Conservation (phyloP, 2,888 invertebrate species). For the Hydraecia micacea region DNA sequence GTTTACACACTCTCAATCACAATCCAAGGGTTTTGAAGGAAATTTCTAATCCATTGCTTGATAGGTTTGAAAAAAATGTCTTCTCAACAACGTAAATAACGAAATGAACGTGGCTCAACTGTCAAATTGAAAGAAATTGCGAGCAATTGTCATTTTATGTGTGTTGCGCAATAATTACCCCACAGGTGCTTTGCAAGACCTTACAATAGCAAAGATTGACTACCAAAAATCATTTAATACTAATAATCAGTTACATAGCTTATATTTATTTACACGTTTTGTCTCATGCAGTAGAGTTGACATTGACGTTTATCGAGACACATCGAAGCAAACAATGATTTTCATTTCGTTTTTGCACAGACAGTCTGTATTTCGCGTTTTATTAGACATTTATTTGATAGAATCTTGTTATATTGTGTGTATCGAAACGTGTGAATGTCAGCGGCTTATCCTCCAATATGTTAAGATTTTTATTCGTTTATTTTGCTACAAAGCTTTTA, state of each 20-base stretch:
- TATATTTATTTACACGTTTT: neutral
- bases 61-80: no score
- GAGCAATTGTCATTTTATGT: no score
- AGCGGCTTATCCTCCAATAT: neutral
- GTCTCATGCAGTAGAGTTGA: neutral
- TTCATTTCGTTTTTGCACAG: constrained; percentile 12
- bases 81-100: no score
- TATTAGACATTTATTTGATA: constrained; percentile 34
- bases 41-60: no score
- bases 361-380: constrained; percentile 14
- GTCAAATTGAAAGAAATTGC: no score
- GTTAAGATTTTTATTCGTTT: constrained; percentile 14
- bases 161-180: no score
- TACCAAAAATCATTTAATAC: neutral
- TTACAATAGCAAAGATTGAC: no score
- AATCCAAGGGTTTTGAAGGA: no score
- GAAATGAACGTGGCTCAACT: no score
- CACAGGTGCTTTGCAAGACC: no score
- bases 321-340: constrained; percentile 16
- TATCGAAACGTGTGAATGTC: constrained; percentile 10
- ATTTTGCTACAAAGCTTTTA: neutral
- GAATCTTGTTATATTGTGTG: constrained; percentile 17
- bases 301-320: constrained; percentile 11
- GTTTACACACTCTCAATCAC: no score
- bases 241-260: neutral